Percentiles rank a stretch among this genome's conserved stretches.
These are phyloP conservation scores for Tiaroga cobitis DNA, from an alignment of 2,797 vertebrate species.

Conservation along the genomic window DNA sequence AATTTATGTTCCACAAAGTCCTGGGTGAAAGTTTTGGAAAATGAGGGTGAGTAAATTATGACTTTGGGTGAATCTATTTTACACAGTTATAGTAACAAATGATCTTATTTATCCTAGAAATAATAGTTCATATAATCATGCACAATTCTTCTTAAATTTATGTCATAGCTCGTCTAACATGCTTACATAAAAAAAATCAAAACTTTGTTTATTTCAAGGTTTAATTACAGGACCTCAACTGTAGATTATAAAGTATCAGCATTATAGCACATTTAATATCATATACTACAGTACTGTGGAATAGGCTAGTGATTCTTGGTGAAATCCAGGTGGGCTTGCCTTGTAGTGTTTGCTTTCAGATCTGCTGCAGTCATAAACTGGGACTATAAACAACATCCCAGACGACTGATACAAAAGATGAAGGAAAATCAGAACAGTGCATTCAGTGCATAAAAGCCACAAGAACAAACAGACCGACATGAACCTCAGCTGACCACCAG, in stretches of 20 bases:
- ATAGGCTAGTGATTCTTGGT: neutral
- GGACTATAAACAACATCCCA: neutral
- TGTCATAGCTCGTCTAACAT: too few species aligned
- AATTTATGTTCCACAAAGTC: too few species aligned
- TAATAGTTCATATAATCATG: too few species aligned
- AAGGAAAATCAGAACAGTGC: slow-evolving; percentile 10
- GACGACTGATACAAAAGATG: neutral
- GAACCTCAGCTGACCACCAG: slow-evolving; percentile 9
- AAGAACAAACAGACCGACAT: slow-evolving; percentile 11
- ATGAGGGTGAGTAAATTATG: too few species aligned
- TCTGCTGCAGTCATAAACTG: neutral
- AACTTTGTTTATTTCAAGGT: too few species aligned
- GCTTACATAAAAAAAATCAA: too few species aligned
- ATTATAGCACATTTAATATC: neutral
- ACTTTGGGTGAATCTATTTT: too few species aligned
- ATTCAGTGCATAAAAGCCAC: neutral
- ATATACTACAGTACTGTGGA: neutral
- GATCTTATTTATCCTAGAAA: too few species aligned
- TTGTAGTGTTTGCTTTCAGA: slow-evolving; percentile 3
- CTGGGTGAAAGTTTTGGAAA: too few species aligned
- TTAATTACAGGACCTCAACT: too few species aligned
- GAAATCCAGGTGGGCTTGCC: neutral
- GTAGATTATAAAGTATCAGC: neutral
- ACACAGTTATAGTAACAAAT: too few species aligned
- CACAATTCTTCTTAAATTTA: too few species aligned